These are phyloP conservation scores for Telmatochromis bifrenatus DNA, from an alignment of 2,113 vertebrate species.

Conservation along the genomic window DNA sequence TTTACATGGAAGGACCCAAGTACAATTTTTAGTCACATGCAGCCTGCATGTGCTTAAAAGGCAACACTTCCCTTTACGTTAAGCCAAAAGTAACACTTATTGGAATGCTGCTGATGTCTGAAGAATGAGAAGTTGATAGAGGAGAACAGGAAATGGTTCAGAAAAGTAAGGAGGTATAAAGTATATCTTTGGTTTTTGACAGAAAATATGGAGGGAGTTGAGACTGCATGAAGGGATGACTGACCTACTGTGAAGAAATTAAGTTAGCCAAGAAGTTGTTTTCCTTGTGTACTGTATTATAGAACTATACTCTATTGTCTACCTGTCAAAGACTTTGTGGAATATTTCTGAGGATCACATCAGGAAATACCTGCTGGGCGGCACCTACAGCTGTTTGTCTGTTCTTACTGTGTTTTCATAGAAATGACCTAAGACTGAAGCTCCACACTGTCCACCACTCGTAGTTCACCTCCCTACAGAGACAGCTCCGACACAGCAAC, in stretches of 20 bases:
- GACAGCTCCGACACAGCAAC: background rate
- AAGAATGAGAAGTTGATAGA: background rate
- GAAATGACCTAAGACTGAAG: background rate
- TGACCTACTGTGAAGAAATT: background rate
- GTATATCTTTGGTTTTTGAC: background rate
- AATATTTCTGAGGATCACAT: background rate
- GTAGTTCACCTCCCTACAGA: background rate
- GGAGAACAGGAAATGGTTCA: background rate
- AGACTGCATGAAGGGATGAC: background rate
- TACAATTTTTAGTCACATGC: background rate
- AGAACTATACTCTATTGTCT: background rate
- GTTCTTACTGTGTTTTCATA: background rate
- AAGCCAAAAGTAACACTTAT: background rate
- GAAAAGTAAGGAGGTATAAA: background rate
- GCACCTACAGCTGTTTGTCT: background rate
- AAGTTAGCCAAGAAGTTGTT: background rate
- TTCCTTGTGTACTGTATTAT: background rate
- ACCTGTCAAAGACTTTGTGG: fast-evolving
- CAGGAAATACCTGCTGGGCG: background rate
- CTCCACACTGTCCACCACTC: background rate
- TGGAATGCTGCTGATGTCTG: background rate
- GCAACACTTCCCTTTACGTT: fast-evolving
- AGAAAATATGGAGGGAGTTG: background rate
- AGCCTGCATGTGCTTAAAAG: background rate
- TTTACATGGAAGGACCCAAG: background rate